Conservation (phyloP, 2,797 vertebrate genomes). For the Gymnopithys bicolor region DNA sequence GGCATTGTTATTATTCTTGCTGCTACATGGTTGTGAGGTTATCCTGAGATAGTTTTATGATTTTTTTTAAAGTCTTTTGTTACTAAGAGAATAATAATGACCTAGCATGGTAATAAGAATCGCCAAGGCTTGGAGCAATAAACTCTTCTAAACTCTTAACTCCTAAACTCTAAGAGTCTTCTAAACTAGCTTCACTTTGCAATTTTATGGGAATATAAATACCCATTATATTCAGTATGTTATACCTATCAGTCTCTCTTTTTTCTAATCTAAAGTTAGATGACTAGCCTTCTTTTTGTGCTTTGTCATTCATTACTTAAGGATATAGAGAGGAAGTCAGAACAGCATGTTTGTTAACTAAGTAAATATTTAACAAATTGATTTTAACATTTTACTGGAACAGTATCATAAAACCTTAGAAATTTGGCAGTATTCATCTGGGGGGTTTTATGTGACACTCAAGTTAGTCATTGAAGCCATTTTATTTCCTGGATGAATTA, state of each 20-base stretch:
- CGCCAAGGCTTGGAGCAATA: constrained; percentile 1
- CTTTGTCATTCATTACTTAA: constrained; percentile 16
- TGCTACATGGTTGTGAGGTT: not conserved
- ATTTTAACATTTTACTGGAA: not conserved
- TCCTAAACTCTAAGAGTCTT: not conserved
- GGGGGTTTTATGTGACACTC: not conserved
- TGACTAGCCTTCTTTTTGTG: not conserved
- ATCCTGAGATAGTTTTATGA: not conserved
- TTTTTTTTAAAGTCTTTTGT: not conserved
- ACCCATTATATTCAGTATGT: not conserved
- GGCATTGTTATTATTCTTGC: not conserved
- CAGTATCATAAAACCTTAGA: not conserved
- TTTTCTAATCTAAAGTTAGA: not conserved
- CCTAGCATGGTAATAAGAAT: not conserved
- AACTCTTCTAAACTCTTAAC: not conserved
- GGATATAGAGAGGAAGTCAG: not conserved
- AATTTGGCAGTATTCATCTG: not conserved
- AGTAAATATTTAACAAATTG: constrained; percentile 33
- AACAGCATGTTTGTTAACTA: not conserved
- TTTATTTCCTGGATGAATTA: not conserved
- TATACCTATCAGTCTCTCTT: not conserved
- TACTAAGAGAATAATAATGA: constrained; percentile 31
- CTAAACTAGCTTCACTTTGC: constrained; percentile 25
- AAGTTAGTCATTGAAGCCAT: not conserved
- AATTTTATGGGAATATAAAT: constrained; percentile 40